Base-by-base conservation (phyloP, 1,140 invertebrate genomes). In the Homarus americanus region DNA sequence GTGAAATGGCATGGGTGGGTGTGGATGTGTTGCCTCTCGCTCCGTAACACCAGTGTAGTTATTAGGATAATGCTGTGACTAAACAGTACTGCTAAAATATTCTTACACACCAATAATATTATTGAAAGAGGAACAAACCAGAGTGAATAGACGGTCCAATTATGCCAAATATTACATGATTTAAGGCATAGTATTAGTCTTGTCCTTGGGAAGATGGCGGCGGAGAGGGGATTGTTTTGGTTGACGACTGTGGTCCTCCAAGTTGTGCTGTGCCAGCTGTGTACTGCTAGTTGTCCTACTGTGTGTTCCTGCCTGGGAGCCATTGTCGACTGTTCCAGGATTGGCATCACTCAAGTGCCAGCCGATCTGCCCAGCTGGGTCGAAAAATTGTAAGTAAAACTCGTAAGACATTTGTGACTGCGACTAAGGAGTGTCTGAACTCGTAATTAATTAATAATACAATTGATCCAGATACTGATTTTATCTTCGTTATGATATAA, bases 241-340 rank as follows among this genome's bases (percentile, higher is more conserved):
- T 28, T 69, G 63, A 69, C 63, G 5, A 69, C 32, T 17, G n/a
- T 69, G 63, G n/a, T 32, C 17, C n/a, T 69, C 5, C 63, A 32
- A 1, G n/a, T 82, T 24, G 36, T 63, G 34, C 36, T 80, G 34
- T 28, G 36, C n/a, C 58, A 40, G 20, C n/a, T 63, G 41, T 69
- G 53, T 72, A n/a, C 24, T 58, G 86, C 86, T 36, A 69, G 9
- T 38, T 88, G 86, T 38, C 86, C 86, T 12, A 9, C 2, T 5
- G 76, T 80, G 17, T 88, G 86, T 53, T n/a, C 2, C 76, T 88
- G 86, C 76, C 86, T 88, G 15, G 86, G 86, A 53, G 75, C 75
- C 58, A 82, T 72, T 10, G 76, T 88, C 58, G 86, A 88, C 76
- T 88, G 86, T 41, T 88, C 86, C 53, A 88, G 41, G 72, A 72